phyloP scores from a whole-genome alignment of 2,888 invertebrate genomes.

The Orthonevra nobilis region DNA sequence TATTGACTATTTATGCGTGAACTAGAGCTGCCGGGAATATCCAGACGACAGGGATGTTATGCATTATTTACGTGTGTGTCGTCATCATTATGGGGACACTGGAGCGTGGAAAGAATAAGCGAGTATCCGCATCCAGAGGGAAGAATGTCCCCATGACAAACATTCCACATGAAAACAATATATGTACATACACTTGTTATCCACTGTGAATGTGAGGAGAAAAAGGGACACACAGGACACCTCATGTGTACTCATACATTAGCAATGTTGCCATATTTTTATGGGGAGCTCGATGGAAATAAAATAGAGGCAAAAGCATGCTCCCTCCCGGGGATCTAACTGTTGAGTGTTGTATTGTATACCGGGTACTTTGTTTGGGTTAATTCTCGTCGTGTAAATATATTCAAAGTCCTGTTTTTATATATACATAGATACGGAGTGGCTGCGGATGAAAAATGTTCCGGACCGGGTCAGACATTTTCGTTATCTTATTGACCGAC shows the following conservation, averaged over 20 bases:
- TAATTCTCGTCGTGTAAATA: slow-evolving; percentile 4
- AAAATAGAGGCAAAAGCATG: too few species aligned
- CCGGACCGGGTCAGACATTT: slow-evolving; percentile 19
- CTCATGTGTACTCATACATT: too few species aligned
- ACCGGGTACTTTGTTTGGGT: slow-evolving; percentile 31
- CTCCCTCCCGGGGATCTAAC: slow-evolving; percentile 2
- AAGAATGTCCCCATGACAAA: not conserved
- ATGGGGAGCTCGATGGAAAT: not conserved
- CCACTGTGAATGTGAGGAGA: slow-evolving; percentile 14
- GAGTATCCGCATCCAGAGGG: slow-evolving; percentile 7
- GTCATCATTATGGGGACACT: slow-evolving; percentile 24
- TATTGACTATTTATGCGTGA: too few species aligned
- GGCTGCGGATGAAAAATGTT: slow-evolving; percentile 6
- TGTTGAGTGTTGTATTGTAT: slow-evolving; percentile 14
- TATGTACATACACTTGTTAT: slow-evolving; percentile 27
- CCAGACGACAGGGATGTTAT: slow-evolving; percentile 12
- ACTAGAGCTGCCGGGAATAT: too few species aligned
- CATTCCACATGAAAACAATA: slow-evolving; percentile 9
- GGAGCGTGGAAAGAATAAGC: not conserved
- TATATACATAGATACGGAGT: not conserved
- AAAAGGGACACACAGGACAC: slow-evolving; percentile 16
- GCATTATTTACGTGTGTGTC: slow-evolving; percentile 49
- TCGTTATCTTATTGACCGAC: not conserved
- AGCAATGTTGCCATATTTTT: slow-evolving; percentile 38
- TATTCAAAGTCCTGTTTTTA: not conserved